Conservation (phyloP, 1,140 invertebrate genomes). For the Phocides pigmalion region DNA sequence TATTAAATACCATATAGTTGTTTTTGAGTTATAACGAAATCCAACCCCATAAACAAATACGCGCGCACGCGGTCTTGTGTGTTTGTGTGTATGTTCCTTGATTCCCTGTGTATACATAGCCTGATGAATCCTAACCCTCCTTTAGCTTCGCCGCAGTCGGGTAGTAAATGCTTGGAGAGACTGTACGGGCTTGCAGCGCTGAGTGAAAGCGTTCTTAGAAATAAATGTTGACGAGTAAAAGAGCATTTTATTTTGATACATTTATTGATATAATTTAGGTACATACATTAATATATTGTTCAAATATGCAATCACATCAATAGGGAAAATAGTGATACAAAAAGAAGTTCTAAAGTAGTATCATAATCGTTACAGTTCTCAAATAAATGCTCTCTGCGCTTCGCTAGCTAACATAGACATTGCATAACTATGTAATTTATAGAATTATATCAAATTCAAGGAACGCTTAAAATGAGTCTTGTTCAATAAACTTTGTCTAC, state of each 20-base stretch:
- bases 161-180: too few relatives aligned
- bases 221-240: too few relatives aligned
- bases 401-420: background rate
- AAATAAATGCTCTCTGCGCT: background rate
- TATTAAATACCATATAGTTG: too few relatives aligned
- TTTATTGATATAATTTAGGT: slow-evolving; percentile 51
- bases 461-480: slow-evolving; percentile 50
- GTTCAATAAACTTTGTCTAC: slow-evolving; percentile 9
- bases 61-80: too few relatives aligned
- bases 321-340: slow-evolving; percentile 40
- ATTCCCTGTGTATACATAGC: too few relatives aligned
- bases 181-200: too few relatives aligned
- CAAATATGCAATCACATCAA: slow-evolving; percentile 47
- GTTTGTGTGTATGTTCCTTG: too few relatives aligned
- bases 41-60: too few relatives aligned
- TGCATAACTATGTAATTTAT: slow-evolving; percentile 36
- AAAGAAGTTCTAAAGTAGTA: slow-evolving; percentile 1
- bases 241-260: slow-evolving; percentile 26
- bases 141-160: too few relatives aligned
- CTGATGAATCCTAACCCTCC: too few relatives aligned
- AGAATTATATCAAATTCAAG: slow-evolving; percentile 44
- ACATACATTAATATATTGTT: slow-evolving; percentile 44
- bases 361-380: slow-evolving; percentile 3
- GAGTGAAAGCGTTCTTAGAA: too few relatives aligned
- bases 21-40: too few relatives aligned